Conservation (phyloP, 1,140 invertebrate species). For the Danaus melanippus region DNA sequence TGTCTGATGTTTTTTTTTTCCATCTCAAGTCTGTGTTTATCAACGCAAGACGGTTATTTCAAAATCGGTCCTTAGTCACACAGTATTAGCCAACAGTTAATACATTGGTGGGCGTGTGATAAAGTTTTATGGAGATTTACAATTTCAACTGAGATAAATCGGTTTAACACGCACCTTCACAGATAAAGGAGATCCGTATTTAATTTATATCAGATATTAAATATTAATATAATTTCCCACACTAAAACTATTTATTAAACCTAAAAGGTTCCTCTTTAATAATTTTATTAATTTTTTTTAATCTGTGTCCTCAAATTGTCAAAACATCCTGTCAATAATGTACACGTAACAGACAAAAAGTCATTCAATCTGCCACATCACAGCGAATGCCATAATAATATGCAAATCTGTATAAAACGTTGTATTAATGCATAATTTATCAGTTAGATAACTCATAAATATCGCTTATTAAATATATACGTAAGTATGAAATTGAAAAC, state of each 20-base stretch:
- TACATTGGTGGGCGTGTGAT: conserved; percentile 33
- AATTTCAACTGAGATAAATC: conserved; percentile 19
- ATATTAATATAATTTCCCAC: too few species aligned
- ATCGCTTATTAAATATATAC: conserved; percentile 18
- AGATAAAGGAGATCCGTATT: conserved; percentile 1
- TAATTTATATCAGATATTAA: too few species aligned
- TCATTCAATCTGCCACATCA: conserved; percentile 2
- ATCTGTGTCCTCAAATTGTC: not conserved
- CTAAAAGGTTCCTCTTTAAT: not conserved
- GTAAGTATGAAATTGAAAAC: conserved; percentile 15
- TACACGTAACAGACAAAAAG: conserved; percentile 4
- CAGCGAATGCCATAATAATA: conserved; percentile 13
- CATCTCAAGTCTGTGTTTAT: conserved; percentile 2
- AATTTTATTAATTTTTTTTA: not conserved
- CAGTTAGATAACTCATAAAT: conserved; percentile 20
- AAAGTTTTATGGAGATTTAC: conserved; percentile 43
- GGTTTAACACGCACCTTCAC: conserved; percentile 15
- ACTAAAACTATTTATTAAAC: not conserved
- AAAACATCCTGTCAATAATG: not conserved
- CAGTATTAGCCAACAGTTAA: conserved; percentile 24
- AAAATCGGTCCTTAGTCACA: conserved; percentile 40
- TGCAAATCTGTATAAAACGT: conserved; percentile 22
- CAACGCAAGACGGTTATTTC: conserved; percentile 35
- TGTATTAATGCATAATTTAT: conserved; percentile 21
- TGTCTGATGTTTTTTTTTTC: not conserved